phyloP scores from a whole-genome alignment of 2,888 invertebrate species.

The Rambutsinella grinnellia region DNA sequence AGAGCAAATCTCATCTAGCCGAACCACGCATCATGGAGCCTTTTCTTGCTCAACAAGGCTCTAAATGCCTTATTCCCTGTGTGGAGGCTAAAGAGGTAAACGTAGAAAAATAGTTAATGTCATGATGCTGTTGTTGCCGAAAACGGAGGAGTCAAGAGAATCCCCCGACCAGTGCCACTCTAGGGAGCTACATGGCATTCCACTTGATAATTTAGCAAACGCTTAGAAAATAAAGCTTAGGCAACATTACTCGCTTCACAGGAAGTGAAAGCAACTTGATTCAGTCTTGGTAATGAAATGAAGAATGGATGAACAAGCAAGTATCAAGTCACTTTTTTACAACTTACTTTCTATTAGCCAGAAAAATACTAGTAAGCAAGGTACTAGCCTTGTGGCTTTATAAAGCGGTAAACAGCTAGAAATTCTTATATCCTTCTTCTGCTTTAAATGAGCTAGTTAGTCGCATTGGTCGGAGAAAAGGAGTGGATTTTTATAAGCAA shows the following conservation, averaged over 20 bases:
- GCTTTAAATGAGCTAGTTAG: neutral
- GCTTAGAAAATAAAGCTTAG: neutral
- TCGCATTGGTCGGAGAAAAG: neutral
- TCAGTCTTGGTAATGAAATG: conserved; percentile 1
- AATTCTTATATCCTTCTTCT: neutral
- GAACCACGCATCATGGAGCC: conserved; percentile 11
- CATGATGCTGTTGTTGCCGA: neutral
- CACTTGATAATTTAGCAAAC: neutral
- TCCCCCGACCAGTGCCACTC: neutral
- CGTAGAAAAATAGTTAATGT: neutral
- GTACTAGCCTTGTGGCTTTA: too few species aligned
- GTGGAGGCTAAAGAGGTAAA: neutral
- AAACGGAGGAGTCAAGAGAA: neutral
- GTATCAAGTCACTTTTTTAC: conserved; percentile 8
- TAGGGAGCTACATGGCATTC: neutral
- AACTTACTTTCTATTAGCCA: conserved; percentile 33
- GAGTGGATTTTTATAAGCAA: neutral
- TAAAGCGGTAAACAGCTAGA: conserved; percentile 7
- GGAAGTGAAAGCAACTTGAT: neutral
- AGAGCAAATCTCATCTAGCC: conserved; percentile 52
- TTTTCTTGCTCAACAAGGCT: conserved; percentile 33
- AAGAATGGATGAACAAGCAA: conserved; percentile 12
- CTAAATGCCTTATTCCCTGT: neutral
- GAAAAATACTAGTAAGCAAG: conserved; percentile 9
- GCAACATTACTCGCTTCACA: conserved; percentile 7